Conservation (phyloP, 2,113 vertebrate genomes). For the Synchiropus splendidus region DNA sequence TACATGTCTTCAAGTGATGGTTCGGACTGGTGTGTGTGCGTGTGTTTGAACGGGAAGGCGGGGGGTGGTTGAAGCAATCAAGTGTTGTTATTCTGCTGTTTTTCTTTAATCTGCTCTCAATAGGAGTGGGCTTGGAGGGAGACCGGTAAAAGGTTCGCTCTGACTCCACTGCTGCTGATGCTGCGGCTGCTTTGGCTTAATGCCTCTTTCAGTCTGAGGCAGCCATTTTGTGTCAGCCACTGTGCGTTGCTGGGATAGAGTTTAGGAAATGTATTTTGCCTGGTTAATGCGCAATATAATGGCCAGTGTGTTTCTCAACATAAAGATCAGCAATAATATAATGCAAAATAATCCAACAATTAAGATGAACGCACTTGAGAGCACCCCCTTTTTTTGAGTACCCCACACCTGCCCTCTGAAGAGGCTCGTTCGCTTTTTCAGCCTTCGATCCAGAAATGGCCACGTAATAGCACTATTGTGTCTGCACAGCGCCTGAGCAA, state of each 20-base stretch:
- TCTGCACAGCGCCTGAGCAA: constrained; percentile 23
- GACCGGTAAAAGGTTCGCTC: constrained; percentile 16
- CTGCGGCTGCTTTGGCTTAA: constrained; percentile 28
- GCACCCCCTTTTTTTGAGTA: too few species aligned
- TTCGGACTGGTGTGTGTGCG: not conserved
- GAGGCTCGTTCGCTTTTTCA: constrained; percentile 25
- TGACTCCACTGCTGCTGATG: constrained; percentile 11
- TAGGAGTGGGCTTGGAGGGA: constrained; percentile 12
- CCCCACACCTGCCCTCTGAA: constrained; percentile 6
- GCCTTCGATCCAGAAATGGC: constrained; percentile 17
- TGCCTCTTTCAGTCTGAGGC: constrained; percentile 36
- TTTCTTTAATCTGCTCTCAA: constrained; percentile 32
- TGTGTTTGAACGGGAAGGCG: not conserved
- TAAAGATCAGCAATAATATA: too few species aligned
- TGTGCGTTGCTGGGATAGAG: constrained; percentile 13
- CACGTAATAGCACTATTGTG: constrained; percentile 5
- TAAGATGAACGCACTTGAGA: too few species aligned
- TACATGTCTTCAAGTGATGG: constrained; percentile 19
- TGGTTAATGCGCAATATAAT: too few species aligned
- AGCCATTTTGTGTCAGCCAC: constrained; percentile 53
- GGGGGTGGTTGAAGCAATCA: constrained; percentile 21
- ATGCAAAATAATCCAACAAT: too few species aligned
- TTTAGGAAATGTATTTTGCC: too few species aligned
- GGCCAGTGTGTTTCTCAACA: too few species aligned
- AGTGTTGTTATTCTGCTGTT: constrained; percentile 19